These are phyloP conservation scores for Temnothorax ravouxi DNA, from an alignment of 2,888 invertebrate genomes.

Conservation along the genomic window DNA sequence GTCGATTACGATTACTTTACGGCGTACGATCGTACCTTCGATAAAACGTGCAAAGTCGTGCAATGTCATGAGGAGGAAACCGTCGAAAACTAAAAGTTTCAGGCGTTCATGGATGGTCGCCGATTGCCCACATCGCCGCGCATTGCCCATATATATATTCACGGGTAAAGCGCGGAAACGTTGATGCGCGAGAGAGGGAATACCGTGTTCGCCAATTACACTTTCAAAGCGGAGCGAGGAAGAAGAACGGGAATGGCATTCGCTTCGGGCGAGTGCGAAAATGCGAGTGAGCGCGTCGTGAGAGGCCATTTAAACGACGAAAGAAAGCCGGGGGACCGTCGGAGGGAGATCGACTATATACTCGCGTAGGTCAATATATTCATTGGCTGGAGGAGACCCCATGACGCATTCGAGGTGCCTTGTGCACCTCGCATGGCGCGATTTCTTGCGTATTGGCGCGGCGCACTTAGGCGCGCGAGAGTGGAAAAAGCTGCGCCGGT, in stretches of 20 bases:
- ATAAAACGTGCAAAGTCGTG: conserved; percentile 39
- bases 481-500: conserved; percentile 46
- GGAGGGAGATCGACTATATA: conserved; percentile 63
- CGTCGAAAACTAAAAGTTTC: not conserved
- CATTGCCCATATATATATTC: not conserved
- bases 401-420: conserved; percentile 67
- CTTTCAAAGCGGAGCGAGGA: conserved; percentile 10
- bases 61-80: not conserved
- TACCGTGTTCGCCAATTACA: conserved; percentile 32
- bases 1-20: conserved; percentile 64
- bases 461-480: conserved; percentile 49
- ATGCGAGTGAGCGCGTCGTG: conserved; percentile 35
- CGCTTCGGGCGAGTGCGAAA: conserved; percentile 44
- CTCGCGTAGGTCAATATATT: conserved; percentile 80
- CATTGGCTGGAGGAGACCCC: conserved; percentile 78
- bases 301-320: conserved; percentile 42
- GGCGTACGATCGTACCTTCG: conserved; percentile 13
- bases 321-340: conserved; percentile 55
- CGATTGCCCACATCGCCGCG: not conserved
- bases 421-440: conserved; percentile 57
- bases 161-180: conserved; percentile 12
- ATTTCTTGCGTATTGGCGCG: conserved; percentile 61
- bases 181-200: not conserved
- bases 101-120: not conserved
- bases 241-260: conserved; percentile 41